These are phyloP conservation scores for Aporophyla lueneburgensis DNA, from an alignment of 2,888 invertebrate species.

Conservation along the genomic window DNA sequence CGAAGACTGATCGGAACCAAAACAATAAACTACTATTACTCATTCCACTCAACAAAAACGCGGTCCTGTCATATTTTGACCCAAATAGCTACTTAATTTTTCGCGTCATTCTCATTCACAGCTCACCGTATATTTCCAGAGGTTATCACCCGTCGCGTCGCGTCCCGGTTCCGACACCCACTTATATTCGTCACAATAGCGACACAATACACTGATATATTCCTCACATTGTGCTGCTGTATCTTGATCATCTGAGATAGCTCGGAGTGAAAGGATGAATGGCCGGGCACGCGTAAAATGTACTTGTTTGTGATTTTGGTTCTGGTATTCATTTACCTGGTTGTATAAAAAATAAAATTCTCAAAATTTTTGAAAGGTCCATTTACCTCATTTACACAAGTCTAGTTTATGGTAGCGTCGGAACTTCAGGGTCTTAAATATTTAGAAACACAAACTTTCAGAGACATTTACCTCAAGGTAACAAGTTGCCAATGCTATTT, in stretches of 20 bases:
- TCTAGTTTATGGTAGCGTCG: background rate
- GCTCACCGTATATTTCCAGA: background rate
- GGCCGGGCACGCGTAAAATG: background rate
- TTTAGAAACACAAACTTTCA: background rate
- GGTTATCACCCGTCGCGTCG: background rate
- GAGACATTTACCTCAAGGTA: background rate
- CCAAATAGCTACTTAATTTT: background rate
- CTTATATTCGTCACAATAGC: conserved; percentile 60
- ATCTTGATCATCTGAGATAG: conserved; percentile 58
- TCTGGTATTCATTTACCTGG: background rate
- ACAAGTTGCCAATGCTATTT: background rate
- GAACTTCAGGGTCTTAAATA: background rate
- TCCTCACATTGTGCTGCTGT: conserved; percentile 50
- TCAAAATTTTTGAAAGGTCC: too few relatives aligned
- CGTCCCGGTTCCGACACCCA: conserved; percentile 23
- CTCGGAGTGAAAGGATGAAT: conserved; percentile 42
- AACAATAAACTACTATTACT: too few relatives aligned
- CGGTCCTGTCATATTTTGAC: background rate
- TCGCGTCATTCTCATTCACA: background rate
- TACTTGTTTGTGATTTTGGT: conserved; percentile 21
- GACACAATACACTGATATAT: conserved; percentile 59
- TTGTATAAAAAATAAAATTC: background rate
- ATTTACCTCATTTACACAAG: background rate
- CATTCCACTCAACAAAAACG: too few relatives aligned
- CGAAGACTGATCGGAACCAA: background rate